These are phyloP conservation scores for Megaceryle torquata DNA, from an alignment of 2,113 vertebrate species.

Conservation along the genomic window DNA sequence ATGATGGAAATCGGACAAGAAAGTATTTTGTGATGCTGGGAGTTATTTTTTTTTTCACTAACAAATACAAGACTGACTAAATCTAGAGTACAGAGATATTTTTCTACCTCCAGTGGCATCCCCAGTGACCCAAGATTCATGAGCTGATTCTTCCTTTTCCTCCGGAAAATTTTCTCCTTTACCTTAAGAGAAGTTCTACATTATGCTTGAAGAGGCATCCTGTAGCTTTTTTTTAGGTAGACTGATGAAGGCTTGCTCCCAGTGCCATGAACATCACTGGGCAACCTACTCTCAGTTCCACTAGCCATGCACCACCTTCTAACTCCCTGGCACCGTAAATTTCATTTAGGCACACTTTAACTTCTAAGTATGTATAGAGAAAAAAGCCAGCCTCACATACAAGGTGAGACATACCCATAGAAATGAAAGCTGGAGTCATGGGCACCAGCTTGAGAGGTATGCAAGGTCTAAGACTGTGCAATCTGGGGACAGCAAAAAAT, in stretches of 20 bases:
- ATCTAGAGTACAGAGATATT: not conserved
- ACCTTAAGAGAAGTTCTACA: not conserved
- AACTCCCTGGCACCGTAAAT: not conserved
- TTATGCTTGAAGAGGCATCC: not conserved
- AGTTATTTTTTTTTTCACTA: not conserved
- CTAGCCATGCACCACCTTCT: not conserved
- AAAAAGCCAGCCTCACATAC: not conserved
- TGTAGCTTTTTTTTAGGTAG: not conserved
- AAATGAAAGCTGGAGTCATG: not conserved
- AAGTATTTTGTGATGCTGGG: not conserved
- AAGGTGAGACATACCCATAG: not conserved
- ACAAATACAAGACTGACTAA: not conserved
- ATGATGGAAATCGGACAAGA: not conserved
- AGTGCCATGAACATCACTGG: accelerated
- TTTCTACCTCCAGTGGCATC: not conserved
- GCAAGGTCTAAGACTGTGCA: not conserved
- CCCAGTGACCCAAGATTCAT: not conserved
- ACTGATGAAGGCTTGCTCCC: not conserved
- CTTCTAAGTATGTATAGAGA: not conserved
- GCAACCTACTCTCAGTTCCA: not conserved
- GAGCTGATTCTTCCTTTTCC: not conserved
- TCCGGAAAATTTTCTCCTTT: not conserved
- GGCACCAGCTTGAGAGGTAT: not conserved
- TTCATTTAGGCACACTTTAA: not conserved
- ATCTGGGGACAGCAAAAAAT: not conserved